phyloP scores from a whole-genome alignment of 2,888 invertebrate species.

The Drosophila vallismaia region DNA sequence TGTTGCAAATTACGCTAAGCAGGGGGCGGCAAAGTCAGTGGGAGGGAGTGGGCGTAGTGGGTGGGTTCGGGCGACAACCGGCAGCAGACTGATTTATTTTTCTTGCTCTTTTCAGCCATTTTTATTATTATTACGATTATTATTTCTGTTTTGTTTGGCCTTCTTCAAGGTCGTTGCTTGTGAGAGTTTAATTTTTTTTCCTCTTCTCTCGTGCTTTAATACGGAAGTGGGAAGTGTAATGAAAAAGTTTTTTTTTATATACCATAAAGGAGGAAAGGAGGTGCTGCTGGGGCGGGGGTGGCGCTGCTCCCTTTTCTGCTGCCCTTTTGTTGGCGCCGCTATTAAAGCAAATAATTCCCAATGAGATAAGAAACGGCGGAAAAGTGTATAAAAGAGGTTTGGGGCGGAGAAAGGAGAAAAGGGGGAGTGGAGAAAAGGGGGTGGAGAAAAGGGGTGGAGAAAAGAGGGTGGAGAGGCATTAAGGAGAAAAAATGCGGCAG shows the following conservation, averaged over 20 bases:
- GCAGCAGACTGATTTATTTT: constrained; percentile 77
- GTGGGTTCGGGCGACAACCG: constrained; percentile 30
- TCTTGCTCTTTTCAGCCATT: constrained; percentile 64
- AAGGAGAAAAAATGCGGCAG: constrained; percentile 36
- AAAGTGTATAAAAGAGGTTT: neutral
- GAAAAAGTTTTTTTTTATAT: constrained; percentile 69
- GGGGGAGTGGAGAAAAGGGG: constrained; percentile 4
- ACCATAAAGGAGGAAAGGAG: constrained; percentile 6
- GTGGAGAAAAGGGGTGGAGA: neutral
- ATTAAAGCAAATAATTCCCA: constrained; percentile 77
- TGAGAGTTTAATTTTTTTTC: constrained; percentile 45
- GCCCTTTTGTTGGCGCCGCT: constrained; percentile 49
- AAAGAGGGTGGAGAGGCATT: neutral
- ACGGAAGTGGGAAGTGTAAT: constrained; percentile 75
- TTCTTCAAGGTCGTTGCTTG: constrained; percentile 72
- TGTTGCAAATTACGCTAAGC: constrained; percentile 75
- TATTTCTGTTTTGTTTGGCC: constrained; percentile 63
- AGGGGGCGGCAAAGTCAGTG: constrained; percentile 4
- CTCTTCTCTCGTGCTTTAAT: constrained; percentile 51
- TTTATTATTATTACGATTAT: constrained; percentile 75
- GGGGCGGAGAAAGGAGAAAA: neutral
- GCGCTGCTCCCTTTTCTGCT: constrained; percentile 7
- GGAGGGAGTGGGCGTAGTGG: neutral
- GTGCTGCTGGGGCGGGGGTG: too few species aligned
- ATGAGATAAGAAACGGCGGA: constrained; percentile 66